Evolutionary conservation across 2,113 vertebrate genomes (phyloP).

Genomic region (Ceuthmochares aereus): DNA sequence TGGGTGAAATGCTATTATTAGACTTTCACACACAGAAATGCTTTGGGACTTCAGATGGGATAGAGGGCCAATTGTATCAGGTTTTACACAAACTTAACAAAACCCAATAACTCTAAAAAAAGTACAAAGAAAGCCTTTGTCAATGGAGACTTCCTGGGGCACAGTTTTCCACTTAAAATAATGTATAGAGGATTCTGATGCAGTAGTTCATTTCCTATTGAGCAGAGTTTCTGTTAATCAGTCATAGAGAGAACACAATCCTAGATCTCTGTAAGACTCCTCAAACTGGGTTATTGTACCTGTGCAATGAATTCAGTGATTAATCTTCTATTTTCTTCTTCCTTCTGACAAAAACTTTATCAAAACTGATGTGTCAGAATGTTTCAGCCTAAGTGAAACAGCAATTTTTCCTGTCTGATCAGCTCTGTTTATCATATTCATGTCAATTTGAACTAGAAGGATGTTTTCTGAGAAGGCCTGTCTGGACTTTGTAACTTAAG

Average conservation of each 20-base stretch:
- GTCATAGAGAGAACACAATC: not conserved
- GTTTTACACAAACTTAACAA: not conserved
- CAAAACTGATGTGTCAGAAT: not conserved
- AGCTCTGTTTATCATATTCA: not conserved
- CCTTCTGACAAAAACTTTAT: not conserved
- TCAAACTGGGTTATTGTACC: not conserved
- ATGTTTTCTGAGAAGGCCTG: not conserved
- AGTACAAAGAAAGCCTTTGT: not conserved
- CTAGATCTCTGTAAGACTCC: not conserved
- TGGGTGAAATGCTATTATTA: not conserved
- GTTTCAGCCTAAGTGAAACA: slow-evolving; percentile 1
- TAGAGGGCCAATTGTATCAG: not conserved
- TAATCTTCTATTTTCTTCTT: not conserved
- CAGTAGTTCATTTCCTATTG: not conserved
- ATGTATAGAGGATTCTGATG: not conserved
- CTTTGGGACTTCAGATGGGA: not conserved
- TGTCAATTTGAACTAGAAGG: not conserved
- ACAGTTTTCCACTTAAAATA: not conserved
- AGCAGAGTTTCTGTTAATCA: not conserved
- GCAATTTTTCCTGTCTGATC: not conserved
- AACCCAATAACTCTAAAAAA: not conserved
- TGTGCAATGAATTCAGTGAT: not conserved
- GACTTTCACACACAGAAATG: not conserved
- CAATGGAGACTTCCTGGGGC: not conserved
- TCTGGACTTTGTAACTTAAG: not conserved